A percentile compares a stretch with the other conserved stretches of the same genome.
phyloP scores from a whole-genome alignment of 92 coral and sea anemone genomes.

The Palythoa heliodiscus region DNA sequence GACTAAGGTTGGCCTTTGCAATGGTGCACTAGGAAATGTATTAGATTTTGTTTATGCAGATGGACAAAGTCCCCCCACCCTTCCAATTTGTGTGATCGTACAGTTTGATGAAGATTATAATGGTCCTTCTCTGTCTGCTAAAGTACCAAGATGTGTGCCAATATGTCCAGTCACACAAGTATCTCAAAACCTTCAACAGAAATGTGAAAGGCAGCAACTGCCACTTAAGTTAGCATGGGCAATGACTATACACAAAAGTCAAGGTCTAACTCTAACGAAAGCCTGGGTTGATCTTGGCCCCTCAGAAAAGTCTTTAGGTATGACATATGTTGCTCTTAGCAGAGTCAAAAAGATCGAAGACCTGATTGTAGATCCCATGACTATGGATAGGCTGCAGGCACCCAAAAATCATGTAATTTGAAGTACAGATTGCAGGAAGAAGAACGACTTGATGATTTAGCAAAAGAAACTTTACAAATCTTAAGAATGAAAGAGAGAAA shows the following conservation, averaged over 20 bases:
- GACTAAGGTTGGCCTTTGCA: constrained; percentile 54
- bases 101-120: constrained; percentile 53
- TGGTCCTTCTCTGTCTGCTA: constrained; percentile 48
- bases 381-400: constrained; percentile 45
- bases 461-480: background rate
- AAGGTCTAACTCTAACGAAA: constrained; percentile 32
- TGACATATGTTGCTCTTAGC: constrained; percentile 52
- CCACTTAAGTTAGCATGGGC: constrained; percentile 40
- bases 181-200: constrained; percentile 38
- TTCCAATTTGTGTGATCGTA: constrained; percentile 51
- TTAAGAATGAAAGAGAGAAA: constrained; percentile 2
- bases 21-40: constrained; percentile 51
- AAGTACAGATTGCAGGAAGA: constrained; percentile 46
- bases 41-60: constrained; percentile 49
- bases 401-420: constrained; percentile 20
- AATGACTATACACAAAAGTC: constrained; percentile 35
- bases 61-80: constrained; percentile 41
- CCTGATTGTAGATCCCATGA: constrained; percentile 45
- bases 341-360: constrained; percentile 49
- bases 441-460: constrained; percentile 13
- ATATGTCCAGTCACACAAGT: constrained; percentile 39
- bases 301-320: constrained; percentile 43
- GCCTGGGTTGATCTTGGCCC: constrained; percentile 49
- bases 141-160: constrained; percentile 55
- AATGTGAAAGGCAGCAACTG: constrained; percentile 44